phyloP scores from a whole-genome alignment of 2,888 invertebrate genomes.

The Platynereis dumerilii region DNA sequence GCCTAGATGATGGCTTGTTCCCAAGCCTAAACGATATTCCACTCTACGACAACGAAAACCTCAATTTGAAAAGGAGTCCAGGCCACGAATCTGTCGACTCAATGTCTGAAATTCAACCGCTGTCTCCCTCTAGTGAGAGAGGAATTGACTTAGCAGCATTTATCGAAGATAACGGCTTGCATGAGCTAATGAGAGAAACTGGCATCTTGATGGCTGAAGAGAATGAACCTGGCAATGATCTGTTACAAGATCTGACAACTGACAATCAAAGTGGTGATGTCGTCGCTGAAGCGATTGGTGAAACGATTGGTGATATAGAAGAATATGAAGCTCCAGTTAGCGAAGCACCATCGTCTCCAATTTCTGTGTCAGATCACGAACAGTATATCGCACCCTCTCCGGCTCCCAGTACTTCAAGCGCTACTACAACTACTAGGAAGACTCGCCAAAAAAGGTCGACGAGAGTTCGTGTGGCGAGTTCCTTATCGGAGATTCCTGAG shows the following conservation, averaged over 20 bases:
- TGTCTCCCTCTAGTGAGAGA: not conserved
- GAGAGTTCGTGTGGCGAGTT: too few species aligned
- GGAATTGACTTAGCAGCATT: not conserved
- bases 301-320: not conserved
- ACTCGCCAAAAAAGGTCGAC: not conserved
- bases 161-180: not conserved
- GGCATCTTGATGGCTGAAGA: too few species aligned
- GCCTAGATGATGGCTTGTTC: too few species aligned
- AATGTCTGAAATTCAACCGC: not conserved
- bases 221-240: not conserved
- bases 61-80: not conserved
- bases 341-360: not conserved
- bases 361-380: not conserved
- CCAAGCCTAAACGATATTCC: too few species aligned
- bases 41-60: too few species aligned
- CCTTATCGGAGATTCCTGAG: not conserved
- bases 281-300: not conserved
- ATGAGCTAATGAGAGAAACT: too few species aligned
- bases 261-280: not conserved
- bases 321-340: not conserved
- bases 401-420: not conserved
- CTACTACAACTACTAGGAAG: not conserved
- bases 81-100: not conserved
- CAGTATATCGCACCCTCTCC: not conserved
- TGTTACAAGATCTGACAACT: not conserved